Base-by-base conservation (phyloP, 2,888 invertebrate species). In the Druceiella hillmani region DNA sequence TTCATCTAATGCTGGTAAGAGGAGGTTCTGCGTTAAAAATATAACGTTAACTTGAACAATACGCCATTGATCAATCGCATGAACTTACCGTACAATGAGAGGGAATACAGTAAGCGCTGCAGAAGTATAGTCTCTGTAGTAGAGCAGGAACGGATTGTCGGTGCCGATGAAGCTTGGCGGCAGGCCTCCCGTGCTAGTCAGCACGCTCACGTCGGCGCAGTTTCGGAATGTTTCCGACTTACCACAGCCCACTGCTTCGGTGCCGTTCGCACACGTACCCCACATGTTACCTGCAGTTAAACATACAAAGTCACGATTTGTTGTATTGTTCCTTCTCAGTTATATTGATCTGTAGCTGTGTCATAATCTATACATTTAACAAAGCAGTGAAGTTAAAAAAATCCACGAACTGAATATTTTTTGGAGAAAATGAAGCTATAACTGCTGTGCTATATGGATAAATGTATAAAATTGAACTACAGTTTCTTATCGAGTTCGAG, bases 161-260 rank as follows among this genome's bases (percentile, higher is more conserved):
- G 65, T 61, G 3, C 69, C 73, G 3, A 80, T 75, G 57, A 87
- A 85, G 46, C 81, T 67, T 7, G 87, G 86, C 1, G 84, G 73
- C 3, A 84, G 75, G 36, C 82, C 84, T 3, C 81, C 85, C 2
- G 86, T 84, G 58, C 81, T 88, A 17, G 87, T 86, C 4, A 84
- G 69, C 47, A 93, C 84, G 37, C 80, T 81, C 39, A 93, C 78
- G 58, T 93, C 92, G 1, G 92, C 91, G 56, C 93, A 93, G 59
- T 92, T 92, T 42, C 88, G 73, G 64, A 93, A 93, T 0, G 89
- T 90, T 65, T 93, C 92, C 5, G 91, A 87, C 46, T 79, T 76
- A n/a, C 92, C 92, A 55, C 91, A 92, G 2, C 92, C 91, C 2
- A 88, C 83, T 0, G 85, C 86, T 55, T 89, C 86, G 0, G 88